These are phyloP conservation scores for Andricus grossulariae DNA, from an alignment of 1,140 invertebrate species.

Conservation along the genomic window DNA sequence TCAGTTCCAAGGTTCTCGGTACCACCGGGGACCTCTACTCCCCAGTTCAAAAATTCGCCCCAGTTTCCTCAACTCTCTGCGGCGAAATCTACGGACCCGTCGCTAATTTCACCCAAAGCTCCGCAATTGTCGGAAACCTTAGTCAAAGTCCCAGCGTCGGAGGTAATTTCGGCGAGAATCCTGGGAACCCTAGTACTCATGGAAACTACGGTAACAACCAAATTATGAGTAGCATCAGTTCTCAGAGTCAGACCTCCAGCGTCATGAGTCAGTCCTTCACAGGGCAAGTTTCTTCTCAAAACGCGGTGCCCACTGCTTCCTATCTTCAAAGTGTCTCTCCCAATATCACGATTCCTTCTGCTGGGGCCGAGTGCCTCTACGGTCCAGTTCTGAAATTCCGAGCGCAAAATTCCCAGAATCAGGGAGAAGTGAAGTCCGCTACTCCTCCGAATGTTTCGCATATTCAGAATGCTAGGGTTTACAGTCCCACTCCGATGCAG, in stretches of 20 bases:
- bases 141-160: conserved; percentile 65
- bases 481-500: conserved; percentile 52
- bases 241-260: background rate
- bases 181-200: conserved; percentile 53
- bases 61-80: conserved; percentile 40
- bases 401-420: conserved; percentile 54
- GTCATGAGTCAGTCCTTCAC: background rate
- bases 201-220: background rate
- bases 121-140: conserved; percentile 70
- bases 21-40: conserved; percentile 62
- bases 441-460: conserved; percentile 45
- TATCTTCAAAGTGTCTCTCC: background rate
- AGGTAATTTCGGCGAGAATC: conserved; percentile 61
- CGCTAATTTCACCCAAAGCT: conserved; percentile 70
- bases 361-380: conserved; percentile 65
- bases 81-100: conserved; percentile 72
- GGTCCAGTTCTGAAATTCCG: conserved; percentile 73
- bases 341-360: conserved; percentile 39
- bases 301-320: background rate
- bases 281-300: background rate
- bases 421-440: background rate
- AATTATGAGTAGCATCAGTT: background rate
- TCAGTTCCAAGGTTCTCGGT: conserved; percentile 60
- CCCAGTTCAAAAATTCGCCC: conserved; percentile 63
- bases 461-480: conserved; percentile 57